These are phyloP conservation scores for Papilio polyxenes DNA, from an alignment of 1,140 invertebrate genomes.

Conservation along the genomic window DNA sequence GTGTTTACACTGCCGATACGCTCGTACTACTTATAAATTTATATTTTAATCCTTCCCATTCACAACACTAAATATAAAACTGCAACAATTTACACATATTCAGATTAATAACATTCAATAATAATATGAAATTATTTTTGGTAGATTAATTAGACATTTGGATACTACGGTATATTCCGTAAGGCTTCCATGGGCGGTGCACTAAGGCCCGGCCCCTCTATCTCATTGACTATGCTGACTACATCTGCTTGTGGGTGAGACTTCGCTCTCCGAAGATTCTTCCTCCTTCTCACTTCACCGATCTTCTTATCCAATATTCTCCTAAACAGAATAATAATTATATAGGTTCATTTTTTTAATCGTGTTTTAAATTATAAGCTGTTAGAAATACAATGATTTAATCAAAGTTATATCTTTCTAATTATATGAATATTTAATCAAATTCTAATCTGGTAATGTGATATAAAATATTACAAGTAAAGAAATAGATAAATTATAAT, in stretches of 20 bases:
- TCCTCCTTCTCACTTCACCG: conserved; percentile 60
- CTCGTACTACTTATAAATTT: too few relatives aligned
- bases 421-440: not conserved
- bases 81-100: not conserved
- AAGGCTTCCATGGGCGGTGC: conserved; percentile 58
- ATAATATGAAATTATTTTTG: not conserved
- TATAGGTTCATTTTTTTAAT: not conserved
- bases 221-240: conserved; percentile 65
- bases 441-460: not conserved
- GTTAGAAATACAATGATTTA: not conserved
- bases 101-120: not conserved
- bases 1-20: not conserved
- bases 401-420: not conserved
- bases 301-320: conserved; percentile 64
- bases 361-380: not conserved
- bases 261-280: conserved; percentile 52
- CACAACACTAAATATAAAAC: not conserved
- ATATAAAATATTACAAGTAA: not conserved
- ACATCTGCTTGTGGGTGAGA: conserved; percentile 52
- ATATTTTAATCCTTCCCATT: too few relatives aligned
- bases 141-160: not conserved
- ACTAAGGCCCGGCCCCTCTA: conserved; percentile 62
- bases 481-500: conserved; percentile 10
- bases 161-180: conserved; percentile 54
- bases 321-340: conserved; percentile 52